Conservation (phyloP, 2,888 invertebrate genomes). For the Tolmerus cingulatus region DNA sequence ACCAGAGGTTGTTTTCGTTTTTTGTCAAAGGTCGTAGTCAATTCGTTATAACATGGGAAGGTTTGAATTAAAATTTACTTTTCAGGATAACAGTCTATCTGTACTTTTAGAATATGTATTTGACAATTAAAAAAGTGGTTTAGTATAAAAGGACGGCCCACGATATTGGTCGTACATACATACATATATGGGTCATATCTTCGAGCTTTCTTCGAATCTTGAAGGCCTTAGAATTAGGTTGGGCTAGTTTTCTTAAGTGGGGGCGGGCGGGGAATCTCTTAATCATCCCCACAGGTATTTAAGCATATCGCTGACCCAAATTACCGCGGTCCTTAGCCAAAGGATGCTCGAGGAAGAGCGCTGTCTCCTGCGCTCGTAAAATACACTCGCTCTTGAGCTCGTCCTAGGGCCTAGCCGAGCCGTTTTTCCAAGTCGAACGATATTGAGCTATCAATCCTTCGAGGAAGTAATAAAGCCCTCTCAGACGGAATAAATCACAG, state of each 20-base stretch:
- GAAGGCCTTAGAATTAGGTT: neutral
- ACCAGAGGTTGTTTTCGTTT: no score
- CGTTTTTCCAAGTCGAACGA: slow-evolving; percentile 11
- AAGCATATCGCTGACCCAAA: neutral
- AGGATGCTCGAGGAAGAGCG: neutral
- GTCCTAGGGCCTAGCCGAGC: neutral
- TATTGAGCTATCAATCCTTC: slow-evolving; percentile 46
- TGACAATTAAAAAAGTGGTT: no score
- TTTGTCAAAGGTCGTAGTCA: no score
- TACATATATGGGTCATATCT: no score
- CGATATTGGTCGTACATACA: no score
- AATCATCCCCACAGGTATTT: neutral
- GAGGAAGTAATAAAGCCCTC: slow-evolving; percentile 45
- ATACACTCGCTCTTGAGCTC: slow-evolving; percentile 1
- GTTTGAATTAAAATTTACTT: no score
- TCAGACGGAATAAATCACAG: slow-evolving; percentile 45
- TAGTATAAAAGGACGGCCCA: no score
- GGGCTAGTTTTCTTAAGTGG: neutral
- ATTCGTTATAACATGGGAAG: no score
- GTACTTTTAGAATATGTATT: no score
- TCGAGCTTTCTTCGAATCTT: neutral
- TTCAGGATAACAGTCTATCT: no score
- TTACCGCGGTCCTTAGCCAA: neutral
- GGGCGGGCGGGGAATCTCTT: neutral
- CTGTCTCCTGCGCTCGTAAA: neutral